Base-by-base conservation (phyloP, 2,797 vertebrate genomes). In the Phataginus tricuspis region DNA sequence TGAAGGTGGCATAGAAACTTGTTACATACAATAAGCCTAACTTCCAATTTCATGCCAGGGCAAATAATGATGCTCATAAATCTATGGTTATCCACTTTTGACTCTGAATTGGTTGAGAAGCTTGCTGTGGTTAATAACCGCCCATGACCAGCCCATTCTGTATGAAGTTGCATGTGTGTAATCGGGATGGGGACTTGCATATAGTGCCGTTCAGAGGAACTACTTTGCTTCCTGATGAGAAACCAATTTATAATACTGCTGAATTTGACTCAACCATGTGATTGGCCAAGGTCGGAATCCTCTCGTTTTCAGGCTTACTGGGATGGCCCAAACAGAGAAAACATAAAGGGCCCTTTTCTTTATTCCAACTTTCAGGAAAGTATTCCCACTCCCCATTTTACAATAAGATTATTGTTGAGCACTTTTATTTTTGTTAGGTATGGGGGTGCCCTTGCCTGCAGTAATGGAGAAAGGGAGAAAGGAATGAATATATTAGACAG, bases 161-260 rank as follows among this genome's bases (percentile, higher is more conserved):
- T 37, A 1, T 85, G 64, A 87, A 57, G 25, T 69, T 84, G 15
- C 4, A 0, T 37, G 5, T n/a, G 5, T n/a, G 2, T 80, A 51
- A 77, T 0, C 80, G 37, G 39, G 39, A n/a, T 63, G 2, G 25
- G 25, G 21, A 61, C 1, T 25, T 53, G 15, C 0, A 15, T 6
- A 42, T 83, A 53, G 31, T 66, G 12, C 7, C 31, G 21, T 18
- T 90, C 34, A 78, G 8, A 75, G 31, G 18, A 91, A 29, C 37
- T 75, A 27, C 16, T 86, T 80, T 63, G n/a, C 55, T 86, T 86
- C 15, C 34, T 63, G 10, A 66, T 42, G 34, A 91, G 37, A 75
- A 55, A 4, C 2, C 7, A 2, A 25, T 71, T 16, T 49, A 19
- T 51, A 71, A 72, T 78, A 27, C 18, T n/a, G 95, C n/a, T 59